Conservation (phyloP, 2,113 vertebrate species). For the Myxocyprinus asiaticus region DNA sequence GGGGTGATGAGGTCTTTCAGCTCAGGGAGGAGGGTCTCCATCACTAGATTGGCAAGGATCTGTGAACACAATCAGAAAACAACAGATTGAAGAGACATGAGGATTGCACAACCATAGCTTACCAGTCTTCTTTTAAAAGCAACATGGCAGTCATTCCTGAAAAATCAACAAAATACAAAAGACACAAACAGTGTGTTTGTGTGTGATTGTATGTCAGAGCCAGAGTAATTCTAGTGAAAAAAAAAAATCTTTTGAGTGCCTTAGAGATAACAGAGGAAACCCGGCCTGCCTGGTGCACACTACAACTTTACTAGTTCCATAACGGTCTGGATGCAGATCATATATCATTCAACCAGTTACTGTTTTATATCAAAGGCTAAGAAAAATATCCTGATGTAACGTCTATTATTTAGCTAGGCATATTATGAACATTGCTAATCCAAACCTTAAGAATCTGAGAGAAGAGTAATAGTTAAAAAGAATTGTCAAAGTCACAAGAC, state of each 20-base stretch:
- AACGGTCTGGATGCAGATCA: neutral
- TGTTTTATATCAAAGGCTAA: neutral
- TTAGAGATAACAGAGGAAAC: neutral
- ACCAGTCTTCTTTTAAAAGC: too few relatives aligned
- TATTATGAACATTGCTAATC: neutral
- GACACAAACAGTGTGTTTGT: neutral
- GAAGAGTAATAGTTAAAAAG: too few relatives aligned
- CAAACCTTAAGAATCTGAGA: too few relatives aligned
- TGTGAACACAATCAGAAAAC: constrained; percentile 55
- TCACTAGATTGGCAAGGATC: constrained; percentile 94
- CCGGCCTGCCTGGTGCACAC: neutral
- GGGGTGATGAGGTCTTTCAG: constrained; percentile 82
- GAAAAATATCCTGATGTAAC: neutral
- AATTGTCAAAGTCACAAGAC: too few relatives aligned
- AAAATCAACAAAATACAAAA: neutral
- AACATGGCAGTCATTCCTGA: neutral
- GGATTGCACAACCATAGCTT: neutral
- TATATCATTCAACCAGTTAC: neutral
- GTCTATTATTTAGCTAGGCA: neutral
- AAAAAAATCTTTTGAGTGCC: too few relatives aligned
- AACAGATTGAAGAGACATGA: neutral
- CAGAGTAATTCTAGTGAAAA: neutral
- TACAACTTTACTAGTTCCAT: neutral
- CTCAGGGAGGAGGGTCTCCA: constrained; percentile 88
- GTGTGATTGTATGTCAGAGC: neutral